Percentiles rank a stretch among this genome's conserved stretches.
These are phyloP conservation scores for Heliangelus exortis DNA, from an alignment of 2,797 vertebrate genomes.

Conservation along the genomic window DNA sequence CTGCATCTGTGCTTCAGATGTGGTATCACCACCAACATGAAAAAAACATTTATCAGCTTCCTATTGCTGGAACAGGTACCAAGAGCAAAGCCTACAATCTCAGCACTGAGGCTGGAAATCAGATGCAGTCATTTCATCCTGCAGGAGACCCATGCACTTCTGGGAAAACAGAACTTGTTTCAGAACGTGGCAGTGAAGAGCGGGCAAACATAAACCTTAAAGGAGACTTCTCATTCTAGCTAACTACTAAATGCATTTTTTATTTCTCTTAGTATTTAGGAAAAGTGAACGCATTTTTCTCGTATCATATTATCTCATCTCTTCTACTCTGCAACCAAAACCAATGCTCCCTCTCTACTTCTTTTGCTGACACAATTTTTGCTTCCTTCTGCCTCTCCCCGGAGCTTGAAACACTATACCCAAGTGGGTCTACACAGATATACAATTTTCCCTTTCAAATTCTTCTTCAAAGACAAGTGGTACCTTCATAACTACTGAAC, in stretches of 20 bases:
- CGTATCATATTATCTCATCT: background rate
- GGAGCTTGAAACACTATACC: background rate
- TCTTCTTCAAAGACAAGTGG: background rate
- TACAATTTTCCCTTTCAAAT: background rate
- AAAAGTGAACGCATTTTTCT: background rate
- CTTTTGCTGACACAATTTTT: background rate
- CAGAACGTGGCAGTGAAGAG: background rate
- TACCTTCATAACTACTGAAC: background rate
- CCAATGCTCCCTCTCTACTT: background rate
- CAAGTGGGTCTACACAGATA: background rate
- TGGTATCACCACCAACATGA: background rate
- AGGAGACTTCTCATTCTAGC: background rate
- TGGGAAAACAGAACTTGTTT: background rate
- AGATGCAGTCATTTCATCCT: background rate
- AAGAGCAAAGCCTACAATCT: background rate
- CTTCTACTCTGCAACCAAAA: background rate
- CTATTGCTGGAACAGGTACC: background rate
- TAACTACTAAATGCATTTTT: background rate
- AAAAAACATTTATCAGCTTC: background rate
- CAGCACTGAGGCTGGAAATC: background rate
- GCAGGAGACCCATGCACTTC: background rate
- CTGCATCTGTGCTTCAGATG: background rate
- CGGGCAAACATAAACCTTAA: background rate
- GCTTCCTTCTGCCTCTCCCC: background rate
- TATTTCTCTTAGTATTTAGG: background rate